Evolutionary conservation across 2,888 invertebrate genomes (phyloP), one percentile per base, ranked within the genome.

Genomic region (Drosophila pegasa): DNA sequence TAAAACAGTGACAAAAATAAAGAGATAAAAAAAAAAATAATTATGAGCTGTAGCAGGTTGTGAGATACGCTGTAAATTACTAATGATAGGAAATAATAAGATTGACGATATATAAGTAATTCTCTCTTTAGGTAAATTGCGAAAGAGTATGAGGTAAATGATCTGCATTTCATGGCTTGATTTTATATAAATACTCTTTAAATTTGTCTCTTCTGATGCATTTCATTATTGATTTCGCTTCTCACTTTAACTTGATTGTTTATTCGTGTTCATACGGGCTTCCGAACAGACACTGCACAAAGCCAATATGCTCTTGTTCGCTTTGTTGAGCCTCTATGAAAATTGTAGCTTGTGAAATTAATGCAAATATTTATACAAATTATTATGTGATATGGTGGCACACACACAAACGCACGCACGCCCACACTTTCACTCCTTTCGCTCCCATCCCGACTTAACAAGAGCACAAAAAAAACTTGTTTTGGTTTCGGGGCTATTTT

Each of bases 361-460:
- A 75, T 71, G 85, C 85, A 85, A 84, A 85, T 84, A 78, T 80
- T 80, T 80, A 78, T 75, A 81, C 69, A 80, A 85, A 80, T 85
- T 81, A 80, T 80, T 71, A 81, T 85, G 68, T 85, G 82, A 81
- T 85, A 81, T 75, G 65, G 58, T 40, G 48, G 40, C 45, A 40
- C 9, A 18, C 40, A 14, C 27, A 27, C 20, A 29, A 27, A 25
- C 27, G 12, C 27, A 35, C 3, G 2, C 35, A 4, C 29, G 5
- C 37, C 0, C 37, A 37, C 38, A 25, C 22, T 12, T 9, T 7
- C 18, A 7, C 50, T 10, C 16, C 25, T 12, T 14, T 9, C 20
- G 20, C 37, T 31, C 7, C 31, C 16, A n/a, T 20, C 3, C 27
- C 43, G 50, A 63, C 37, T 41, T 18, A 31, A 20, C 18, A 20